Percentiles rank a stretch among this genome's conserved stretches.
Conservation (phyloP, 2,113 vertebrate species). For the Ivindomyrus marchei region DNA sequence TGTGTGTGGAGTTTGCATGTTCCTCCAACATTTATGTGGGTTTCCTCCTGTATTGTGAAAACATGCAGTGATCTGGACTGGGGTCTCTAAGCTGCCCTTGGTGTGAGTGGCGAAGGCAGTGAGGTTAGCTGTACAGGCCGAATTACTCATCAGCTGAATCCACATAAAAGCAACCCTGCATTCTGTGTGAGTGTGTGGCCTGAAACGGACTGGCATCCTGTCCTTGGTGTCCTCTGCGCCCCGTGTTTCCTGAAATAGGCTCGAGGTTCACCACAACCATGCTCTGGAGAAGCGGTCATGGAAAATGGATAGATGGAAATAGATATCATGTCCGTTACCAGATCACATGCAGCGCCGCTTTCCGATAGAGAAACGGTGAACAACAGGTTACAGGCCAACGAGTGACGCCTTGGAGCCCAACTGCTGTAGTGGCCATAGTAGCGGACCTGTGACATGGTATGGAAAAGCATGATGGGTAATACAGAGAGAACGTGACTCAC, state of each 20-base stretch:
- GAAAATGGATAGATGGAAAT: neutral
- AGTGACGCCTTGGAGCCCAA: neutral
- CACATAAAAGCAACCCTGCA: neutral
- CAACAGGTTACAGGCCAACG: neutral
- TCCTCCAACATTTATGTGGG: neutral
- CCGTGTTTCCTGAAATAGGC: neutral
- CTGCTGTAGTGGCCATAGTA: neutral
- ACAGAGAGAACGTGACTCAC: constrained; percentile 45
- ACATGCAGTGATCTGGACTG: neutral
- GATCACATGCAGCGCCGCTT: neutral
- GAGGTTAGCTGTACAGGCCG: neutral
- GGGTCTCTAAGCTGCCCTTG: neutral
- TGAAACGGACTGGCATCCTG: neutral
- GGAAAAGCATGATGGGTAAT: neutral
- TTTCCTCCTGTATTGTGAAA: neutral
- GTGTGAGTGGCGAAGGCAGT: neutral
- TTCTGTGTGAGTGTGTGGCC: neutral
- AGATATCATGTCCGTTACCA: neutral
- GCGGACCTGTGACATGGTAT: neutral
- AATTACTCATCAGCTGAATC: neutral
- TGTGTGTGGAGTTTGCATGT: neutral
- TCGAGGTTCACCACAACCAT: neutral
- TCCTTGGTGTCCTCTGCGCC: neutral
- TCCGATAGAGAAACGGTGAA: neutral
- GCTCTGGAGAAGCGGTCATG: neutral